Evolutionary conservation across 2,797 vertebrate species (phyloP).

Genomic region (Hypotaenidia philippensis): DNA sequence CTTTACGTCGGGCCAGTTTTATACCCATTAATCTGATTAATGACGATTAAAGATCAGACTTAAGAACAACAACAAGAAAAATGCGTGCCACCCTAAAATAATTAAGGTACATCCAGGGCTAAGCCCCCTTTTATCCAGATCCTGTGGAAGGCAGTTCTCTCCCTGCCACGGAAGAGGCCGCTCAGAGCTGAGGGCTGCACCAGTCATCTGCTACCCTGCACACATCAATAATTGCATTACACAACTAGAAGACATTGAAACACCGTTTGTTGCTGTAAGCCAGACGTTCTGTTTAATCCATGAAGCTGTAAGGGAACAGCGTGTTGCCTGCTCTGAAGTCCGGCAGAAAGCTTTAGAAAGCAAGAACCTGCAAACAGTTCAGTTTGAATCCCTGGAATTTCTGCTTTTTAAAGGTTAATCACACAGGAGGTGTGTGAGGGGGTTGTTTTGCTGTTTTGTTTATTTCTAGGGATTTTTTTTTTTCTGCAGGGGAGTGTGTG

Average conservation of each 20-base stretch:
- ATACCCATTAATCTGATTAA: not conserved
- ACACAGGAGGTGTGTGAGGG: not conserved
- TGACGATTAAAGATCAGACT: not conserved
- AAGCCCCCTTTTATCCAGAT: not conserved
- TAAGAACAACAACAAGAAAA: not conserved
- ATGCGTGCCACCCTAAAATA: not conserved
- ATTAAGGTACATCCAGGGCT: not conserved
- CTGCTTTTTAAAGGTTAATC: not conserved
- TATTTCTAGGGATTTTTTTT: not conserved
- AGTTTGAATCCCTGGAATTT: not conserved
- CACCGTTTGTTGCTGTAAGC: not conserved
- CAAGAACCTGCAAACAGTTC: not conserved
- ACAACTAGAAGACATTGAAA: not conserved
- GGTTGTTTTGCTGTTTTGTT: not conserved
- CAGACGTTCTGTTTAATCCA: not conserved
- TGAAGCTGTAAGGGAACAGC: not conserved
- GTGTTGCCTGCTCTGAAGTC: not conserved
- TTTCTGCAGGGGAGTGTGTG: not conserved
- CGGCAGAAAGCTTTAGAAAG: not conserved
- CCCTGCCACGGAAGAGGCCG: rapidly evolving
- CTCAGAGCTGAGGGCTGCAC: not conserved
- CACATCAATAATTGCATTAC: not conserved
- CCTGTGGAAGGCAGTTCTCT: not conserved
- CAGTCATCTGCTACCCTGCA: not conserved
- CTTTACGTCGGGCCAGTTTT: not conserved